Evolutionary conservation across 2,113 vertebrate genomes (phyloP).

Genomic region (Silurus glanis): DNA sequence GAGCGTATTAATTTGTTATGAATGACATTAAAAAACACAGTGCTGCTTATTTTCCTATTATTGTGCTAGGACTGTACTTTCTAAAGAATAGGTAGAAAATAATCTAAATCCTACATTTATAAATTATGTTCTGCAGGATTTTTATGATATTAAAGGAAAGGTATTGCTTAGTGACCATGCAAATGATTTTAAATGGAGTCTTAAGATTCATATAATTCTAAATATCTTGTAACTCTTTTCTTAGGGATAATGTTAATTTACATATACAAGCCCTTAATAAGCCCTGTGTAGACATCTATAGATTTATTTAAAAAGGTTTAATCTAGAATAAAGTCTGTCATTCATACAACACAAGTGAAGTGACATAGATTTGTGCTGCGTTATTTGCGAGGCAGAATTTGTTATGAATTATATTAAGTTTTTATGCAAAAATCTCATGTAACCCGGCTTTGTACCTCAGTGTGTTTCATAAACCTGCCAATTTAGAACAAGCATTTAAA

Average conservation of each 20-base stretch:
- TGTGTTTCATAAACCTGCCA: not conserved
- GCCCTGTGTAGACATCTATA: not conserved
- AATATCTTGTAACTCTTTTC: not conserved
- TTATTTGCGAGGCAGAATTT: not conserved
- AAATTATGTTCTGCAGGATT: not conserved
- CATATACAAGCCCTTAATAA: not conserved
- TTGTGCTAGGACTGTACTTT: not conserved
- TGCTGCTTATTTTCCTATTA: not conserved
- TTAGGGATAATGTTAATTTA: not conserved
- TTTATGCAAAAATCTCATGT: not conserved
- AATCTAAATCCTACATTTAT: not conserved
- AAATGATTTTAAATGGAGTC: not conserved
- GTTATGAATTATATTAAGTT: no score
- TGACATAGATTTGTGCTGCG: not conserved
- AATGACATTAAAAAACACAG: slow-evolving; percentile 17
- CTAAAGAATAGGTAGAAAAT: slow-evolving; percentile 1
- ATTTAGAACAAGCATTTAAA: not conserved
- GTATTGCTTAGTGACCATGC: not conserved
- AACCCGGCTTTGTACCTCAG: not conserved
- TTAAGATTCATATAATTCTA: not conserved
- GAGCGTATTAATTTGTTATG: slow-evolving; percentile 28
- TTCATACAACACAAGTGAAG: not conserved
- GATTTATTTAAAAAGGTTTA: not conserved
- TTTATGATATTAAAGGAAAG: not conserved
- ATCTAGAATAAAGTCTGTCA: not conserved